Percentiles rank a stretch among this genome's conserved stretches.
Conservation (phyloP, 2,888 invertebrate species). For the Sisyra terminalis region DNA sequence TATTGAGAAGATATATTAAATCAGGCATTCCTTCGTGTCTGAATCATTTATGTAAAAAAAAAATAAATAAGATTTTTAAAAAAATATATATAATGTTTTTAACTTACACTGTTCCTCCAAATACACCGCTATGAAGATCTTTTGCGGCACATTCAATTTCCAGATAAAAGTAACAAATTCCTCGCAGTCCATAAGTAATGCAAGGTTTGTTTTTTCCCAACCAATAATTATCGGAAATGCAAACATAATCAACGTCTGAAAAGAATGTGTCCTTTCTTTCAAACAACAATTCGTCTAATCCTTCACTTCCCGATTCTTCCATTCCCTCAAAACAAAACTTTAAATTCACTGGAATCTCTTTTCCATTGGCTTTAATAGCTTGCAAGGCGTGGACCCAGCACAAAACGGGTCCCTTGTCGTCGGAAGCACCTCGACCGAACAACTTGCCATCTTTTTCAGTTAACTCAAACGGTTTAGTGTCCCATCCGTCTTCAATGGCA, state of each 20-base stretch:
- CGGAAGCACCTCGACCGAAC: conserved; percentile 81
- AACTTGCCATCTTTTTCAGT: conserved; percentile 77
- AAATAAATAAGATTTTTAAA: no score
- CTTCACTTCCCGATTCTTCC: conserved; percentile 96
- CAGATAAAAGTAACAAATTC: conserved; percentile 78
- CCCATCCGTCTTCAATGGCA: conserved; percentile 83
- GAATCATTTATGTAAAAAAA: no score
- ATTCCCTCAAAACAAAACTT: conserved; percentile 95
- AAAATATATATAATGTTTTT: background rate
- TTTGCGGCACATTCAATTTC: conserved; percentile 78
- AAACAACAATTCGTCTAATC: conserved; percentile 72
- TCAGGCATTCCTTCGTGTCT: conserved; percentile 82
- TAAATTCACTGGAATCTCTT: conserved; percentile 51
- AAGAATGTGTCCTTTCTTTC: conserved; percentile 62
- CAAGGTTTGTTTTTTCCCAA: conserved; percentile 93
- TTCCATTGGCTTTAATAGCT: conserved; percentile 58
- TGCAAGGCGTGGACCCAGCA: conserved; percentile 93
- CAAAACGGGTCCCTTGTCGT: conserved; percentile 89
- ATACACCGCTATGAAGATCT: conserved; percentile 93
- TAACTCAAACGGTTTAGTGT: conserved; percentile 83
- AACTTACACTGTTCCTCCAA: conserved; percentile 80
- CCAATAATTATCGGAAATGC: conserved; percentile 99
- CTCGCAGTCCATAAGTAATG: conserved; percentile 89
- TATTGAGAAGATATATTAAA: conserved; percentile 69
- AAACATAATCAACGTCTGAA: conserved; percentile 76